Conservation (phyloP, 2,888 invertebrate species). For the Alsophila aescularia region DNA sequence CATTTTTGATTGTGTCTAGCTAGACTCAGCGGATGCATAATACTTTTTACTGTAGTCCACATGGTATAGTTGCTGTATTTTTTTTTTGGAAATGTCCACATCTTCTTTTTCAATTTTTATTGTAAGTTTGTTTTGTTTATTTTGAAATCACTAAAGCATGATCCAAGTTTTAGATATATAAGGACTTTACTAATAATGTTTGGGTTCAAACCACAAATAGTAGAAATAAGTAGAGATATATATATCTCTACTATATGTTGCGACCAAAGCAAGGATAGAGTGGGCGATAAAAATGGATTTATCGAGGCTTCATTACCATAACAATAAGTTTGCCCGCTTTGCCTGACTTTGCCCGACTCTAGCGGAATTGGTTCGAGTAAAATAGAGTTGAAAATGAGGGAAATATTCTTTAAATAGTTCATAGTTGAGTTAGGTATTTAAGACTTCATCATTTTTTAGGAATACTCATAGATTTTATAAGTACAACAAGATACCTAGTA, state of each 20-base stretch:
- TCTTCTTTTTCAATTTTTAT: too few species aligned
- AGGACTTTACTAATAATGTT: background rate
- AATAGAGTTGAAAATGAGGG: slow-evolving; percentile 26
- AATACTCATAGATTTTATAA: too few species aligned
- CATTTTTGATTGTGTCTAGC: too few species aligned
- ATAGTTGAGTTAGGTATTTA: background rate
- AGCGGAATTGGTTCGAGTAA: slow-evolving; percentile 35
- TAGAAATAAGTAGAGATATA: slow-evolving; percentile 18
- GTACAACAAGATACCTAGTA: too few species aligned
- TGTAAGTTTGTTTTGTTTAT: background rate
- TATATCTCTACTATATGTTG: too few species aligned
- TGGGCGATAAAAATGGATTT: slow-evolving; percentile 62
- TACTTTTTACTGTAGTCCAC: too few species aligned
- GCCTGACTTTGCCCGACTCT: slow-evolving; percentile 40
- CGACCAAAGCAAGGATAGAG: slow-evolving; percentile 28
- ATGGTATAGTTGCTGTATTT: too few species aligned
- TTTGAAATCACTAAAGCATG: too few species aligned
- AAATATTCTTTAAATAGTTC: slow-evolving; percentile 9
- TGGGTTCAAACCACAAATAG: slow-evolving; percentile 9
- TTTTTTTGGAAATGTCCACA: too few species aligned
- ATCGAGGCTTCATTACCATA: slow-evolving; percentile 62
- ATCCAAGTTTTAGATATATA: too few species aligned
- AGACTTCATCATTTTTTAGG: too few species aligned
- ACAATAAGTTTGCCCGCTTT: slow-evolving; percentile 57
- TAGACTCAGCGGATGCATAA: too few species aligned